These are phyloP conservation scores for Brienomyrus longianalis DNA, from an alignment of 2,113 vertebrate species.

Conservation along the genomic window DNA sequence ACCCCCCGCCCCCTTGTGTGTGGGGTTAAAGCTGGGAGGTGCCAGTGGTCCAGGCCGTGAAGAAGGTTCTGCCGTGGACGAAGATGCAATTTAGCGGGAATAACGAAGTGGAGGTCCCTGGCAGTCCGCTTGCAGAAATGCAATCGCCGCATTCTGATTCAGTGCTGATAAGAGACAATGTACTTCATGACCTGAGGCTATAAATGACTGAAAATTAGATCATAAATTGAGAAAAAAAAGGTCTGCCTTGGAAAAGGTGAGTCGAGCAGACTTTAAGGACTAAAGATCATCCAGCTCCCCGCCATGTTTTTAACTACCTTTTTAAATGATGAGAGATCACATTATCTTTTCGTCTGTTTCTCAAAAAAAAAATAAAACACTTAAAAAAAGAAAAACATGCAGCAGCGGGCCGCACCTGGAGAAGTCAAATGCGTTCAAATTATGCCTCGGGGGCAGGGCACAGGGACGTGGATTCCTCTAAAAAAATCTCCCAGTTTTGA, in stretches of 20 bases:
- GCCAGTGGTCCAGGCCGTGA: neutral
- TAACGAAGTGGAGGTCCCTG: neutral
- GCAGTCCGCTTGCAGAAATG: neutral
- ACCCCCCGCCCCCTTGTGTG: neutral
- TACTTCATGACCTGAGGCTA: neutral
- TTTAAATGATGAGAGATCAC: constrained; percentile 7
- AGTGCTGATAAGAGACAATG: constrained; percentile 1
- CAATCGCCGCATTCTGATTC: neutral
- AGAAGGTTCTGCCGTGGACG: neutral
- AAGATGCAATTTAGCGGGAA: neutral
- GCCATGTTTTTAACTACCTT: neutral
- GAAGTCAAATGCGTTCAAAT: constrained; percentile 55
- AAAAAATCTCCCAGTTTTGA: constrained; percentile 63
- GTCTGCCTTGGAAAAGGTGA: neutral
- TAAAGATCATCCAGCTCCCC: neutral
- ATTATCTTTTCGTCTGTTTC: constrained; percentile 19
- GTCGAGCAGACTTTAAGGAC: neutral
- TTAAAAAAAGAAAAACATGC: constrained; percentile 27
- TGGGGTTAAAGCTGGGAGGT: neutral
- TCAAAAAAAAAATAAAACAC: constrained; percentile 33
- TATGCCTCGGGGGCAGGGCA: constrained; percentile 53
- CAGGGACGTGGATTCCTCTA: constrained; percentile 21
- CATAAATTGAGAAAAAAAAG: constrained; percentile 8
- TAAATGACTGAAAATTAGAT: constrained; percentile 6
- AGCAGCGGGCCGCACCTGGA: constrained; percentile 26